Conservation (phyloP, 2,888 invertebrate species). For the Campaea margaritaria region DNA sequence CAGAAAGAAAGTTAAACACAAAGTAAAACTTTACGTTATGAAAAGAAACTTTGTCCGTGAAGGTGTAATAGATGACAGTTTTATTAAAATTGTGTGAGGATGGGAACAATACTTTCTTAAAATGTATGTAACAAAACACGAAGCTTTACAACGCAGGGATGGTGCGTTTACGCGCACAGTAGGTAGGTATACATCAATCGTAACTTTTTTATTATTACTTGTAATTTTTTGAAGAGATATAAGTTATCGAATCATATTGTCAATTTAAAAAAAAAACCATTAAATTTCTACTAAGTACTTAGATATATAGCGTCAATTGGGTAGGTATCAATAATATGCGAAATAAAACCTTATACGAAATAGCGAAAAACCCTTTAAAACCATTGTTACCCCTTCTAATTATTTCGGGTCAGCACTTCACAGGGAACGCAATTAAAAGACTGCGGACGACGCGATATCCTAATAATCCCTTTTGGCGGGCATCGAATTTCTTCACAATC, state of each 20-base stretch:
- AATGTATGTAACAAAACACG: too few species aligned
- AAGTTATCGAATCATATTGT: too few species aligned
- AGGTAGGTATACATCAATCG: too few species aligned
- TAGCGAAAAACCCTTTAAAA: conserved; percentile 39
- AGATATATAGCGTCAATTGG: not conserved
- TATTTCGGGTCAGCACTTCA: conserved; percentile 50
- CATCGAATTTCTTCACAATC: conserved; percentile 45
- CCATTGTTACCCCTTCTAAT: conserved; percentile 44
- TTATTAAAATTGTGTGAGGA: conserved; percentile 1
- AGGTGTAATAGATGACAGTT: conserved; percentile 1
- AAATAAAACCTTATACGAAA: conserved; percentile 36
- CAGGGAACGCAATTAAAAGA: conserved; percentile 52
- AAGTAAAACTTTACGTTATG: not conserved
- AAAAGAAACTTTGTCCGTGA: conserved; percentile 1
- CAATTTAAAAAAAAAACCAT: too few species aligned
- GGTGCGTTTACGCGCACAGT: too few species aligned
- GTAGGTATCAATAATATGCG: not conserved
- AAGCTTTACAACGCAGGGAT: too few species aligned
- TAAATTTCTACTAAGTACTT: too few species aligned
- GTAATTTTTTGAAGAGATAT: too few species aligned
- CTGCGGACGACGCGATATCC: conserved; percentile 51
- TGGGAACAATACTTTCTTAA: too few species aligned
- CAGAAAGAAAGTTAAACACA: not conserved
- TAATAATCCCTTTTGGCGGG: conserved; percentile 49
- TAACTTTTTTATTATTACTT: too few species aligned